Evolutionary conservation across 2,113 vertebrate genomes (phyloP), one percentile per base, ranked within the genome.

Genomic region (Archocentrus centrarchus): DNA sequence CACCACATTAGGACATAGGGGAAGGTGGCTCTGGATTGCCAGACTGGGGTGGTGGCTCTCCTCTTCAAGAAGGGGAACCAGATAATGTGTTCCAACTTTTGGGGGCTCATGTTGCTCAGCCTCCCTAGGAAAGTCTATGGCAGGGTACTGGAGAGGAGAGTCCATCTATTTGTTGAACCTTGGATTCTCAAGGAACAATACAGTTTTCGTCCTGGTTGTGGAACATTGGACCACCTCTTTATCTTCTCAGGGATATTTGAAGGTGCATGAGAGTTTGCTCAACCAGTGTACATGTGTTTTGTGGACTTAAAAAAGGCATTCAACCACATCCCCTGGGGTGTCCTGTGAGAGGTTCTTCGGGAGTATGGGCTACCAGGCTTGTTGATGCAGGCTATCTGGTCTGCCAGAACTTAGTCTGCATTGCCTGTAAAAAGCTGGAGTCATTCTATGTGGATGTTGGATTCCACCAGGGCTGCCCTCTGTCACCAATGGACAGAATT

Each of bases 221-320:
- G 44, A 66, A 44, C 63, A 17, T n/a, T 24, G 63, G 39, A 66
- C n/a, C 39, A 44, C n/a, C 24, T 66, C 39, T 66, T 66, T 14
- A 44, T 66, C 39, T n/a, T 66, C n/a, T 24, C 37, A 44, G 44
- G 39, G 39, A 44, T 66, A 44, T 24, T 66, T 66, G n/a, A 44
- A n/a, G 63, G 63, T 66, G n/a, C 37, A 9, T 66, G n/a, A 35
- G 13, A 66, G 62, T 44, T 44, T 24, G 7, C 39, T n/a, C 24
- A 66, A 66, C n/a, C n/a, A 66, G 63, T 44, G 22, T 66, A 44
- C 22, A 66, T 66, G 37, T 44, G 39, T 66, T 66, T 66, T 66
- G 39, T 66, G 37, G 41, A 44, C 41, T 44, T 44, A 11, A 13
- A 66, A 13, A 66, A 66, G 41, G n/a, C 63, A 66, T 44, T 44